Evolutionary conservation across 2,113 vertebrate genomes (phyloP).

Genomic region (Isichthys henryi): DNA sequence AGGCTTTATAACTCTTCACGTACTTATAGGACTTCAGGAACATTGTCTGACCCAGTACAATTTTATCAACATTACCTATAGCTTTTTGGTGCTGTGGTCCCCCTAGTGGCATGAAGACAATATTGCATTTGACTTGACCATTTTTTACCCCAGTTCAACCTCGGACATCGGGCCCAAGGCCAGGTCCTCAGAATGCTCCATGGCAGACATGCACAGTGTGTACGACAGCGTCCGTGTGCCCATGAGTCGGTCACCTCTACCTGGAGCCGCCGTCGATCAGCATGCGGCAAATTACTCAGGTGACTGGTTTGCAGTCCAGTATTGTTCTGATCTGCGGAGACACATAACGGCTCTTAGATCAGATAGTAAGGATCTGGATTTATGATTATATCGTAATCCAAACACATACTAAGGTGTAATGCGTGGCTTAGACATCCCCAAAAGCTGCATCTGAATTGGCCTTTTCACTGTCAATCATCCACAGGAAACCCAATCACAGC

Average conservation of each 20-base stretch:
- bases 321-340: background rate
- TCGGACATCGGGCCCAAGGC: constrained; percentile 89
- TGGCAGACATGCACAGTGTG: constrained; percentile 71
- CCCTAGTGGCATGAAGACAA: constrained; percentile 35
- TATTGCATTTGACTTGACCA: constrained; percentile 4
- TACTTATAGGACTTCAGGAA: background rate
- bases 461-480: background rate
- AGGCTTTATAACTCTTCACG: background rate
- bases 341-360: background rate
- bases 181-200: constrained; percentile 66
- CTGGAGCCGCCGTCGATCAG: constrained; percentile 80
- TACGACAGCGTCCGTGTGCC: constrained; percentile 73
- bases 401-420: background rate
- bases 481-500: constrained; percentile 92
- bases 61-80: background rate
- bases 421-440: too few relatives aligned
- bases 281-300: constrained; percentile 90
- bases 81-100: constrained; percentile 19
- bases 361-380: background rate
- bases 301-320: constrained; percentile 20
- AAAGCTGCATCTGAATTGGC: background rate
- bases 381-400: background rate
- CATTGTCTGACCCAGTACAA: background rate
- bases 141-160: constrained; percentile 69
- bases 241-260: constrained; percentile 74